These are phyloP conservation scores for Drosophila diplacantha DNA, from an alignment of 2,888 invertebrate species.

Conservation along the genomic window DNA sequence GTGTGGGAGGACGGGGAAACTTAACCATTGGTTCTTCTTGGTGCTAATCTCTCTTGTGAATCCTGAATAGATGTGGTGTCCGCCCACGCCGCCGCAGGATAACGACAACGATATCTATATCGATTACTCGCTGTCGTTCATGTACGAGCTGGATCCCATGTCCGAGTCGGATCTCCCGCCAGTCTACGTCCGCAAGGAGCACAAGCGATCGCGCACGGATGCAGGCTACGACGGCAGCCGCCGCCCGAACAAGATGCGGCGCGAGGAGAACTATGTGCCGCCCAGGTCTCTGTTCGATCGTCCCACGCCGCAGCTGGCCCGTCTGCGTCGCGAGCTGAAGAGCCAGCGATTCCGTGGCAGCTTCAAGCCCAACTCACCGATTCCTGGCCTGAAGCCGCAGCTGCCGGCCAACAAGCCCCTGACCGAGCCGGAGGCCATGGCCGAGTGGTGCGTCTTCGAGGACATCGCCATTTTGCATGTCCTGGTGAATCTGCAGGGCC, in stretches of 20 bases:
- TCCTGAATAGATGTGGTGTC: slow-evolving; percentile 91
- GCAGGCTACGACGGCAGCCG: slow-evolving; percentile 81
- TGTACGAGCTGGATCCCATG: slow-evolving; percentile 88
- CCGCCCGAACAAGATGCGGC: slow-evolving; percentile 82
- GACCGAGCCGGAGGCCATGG: slow-evolving; percentile 82
- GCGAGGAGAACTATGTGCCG: slow-evolving; percentile 86
- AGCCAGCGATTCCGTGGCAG: slow-evolving; percentile 84
- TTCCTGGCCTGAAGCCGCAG: slow-evolving; percentile 80
- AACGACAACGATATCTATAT: slow-evolving; percentile 92
- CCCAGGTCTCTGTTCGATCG: slow-evolving; percentile 90
- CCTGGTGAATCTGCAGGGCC: slow-evolving; percentile 84
- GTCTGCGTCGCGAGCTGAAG: slow-evolving; percentile 87
- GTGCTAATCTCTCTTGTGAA: slow-evolving; percentile 18
- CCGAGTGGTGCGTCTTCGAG: slow-evolving; percentile 94
- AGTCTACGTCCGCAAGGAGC: slow-evolving; percentile 87
- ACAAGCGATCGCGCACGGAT: slow-evolving; percentile 85
- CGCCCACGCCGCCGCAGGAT: slow-evolving; percentile 96
- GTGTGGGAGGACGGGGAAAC: not conserved
- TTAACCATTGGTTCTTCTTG: not conserved
- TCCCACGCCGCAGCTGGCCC: slow-evolving; percentile 85
- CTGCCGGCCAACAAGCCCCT: slow-evolving; percentile 79
- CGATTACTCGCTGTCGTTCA: slow-evolving; percentile 89
- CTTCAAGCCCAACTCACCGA: slow-evolving; percentile 79
- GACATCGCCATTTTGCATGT: slow-evolving; percentile 93
- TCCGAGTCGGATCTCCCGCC: slow-evolving; percentile 89